Evolutionary conservation across 1,140 invertebrate species (phyloP).

Genomic region (Eulimnadia texana): DNA sequence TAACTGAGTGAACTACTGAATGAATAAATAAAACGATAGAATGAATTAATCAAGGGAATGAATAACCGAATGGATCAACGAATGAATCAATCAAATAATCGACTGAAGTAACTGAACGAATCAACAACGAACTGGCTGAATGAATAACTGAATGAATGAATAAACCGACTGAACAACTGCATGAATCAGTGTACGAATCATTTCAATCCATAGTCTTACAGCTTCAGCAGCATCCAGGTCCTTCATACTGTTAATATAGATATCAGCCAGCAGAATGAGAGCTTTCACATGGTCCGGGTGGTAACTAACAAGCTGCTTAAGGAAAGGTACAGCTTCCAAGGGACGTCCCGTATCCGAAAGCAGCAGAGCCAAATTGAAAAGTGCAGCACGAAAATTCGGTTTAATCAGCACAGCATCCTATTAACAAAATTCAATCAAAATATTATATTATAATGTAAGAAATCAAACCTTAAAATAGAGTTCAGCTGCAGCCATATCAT

Average conservation of each 20-base stretch:
- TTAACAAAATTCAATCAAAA: slow-evolving; percentile 40
- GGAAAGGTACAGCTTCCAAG: slow-evolving; percentile 77
- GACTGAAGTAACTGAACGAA: too few relatives aligned
- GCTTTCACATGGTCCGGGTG: slow-evolving; percentile 92
- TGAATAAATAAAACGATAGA: too few relatives aligned
- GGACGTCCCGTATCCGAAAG: slow-evolving; percentile 74
- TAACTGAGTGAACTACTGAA: too few relatives aligned
- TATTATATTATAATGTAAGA: too few relatives aligned
- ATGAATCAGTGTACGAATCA: too few relatives aligned
- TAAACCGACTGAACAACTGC: too few relatives aligned
- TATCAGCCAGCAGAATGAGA: slow-evolving; percentile 82
- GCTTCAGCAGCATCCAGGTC: slow-evolving; percentile 82
- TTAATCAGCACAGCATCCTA: slow-evolving; percentile 60
- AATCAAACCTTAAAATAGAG: slow-evolving; percentile 32
- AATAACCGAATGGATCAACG: too few relatives aligned
- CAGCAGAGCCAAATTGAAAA: slow-evolving; percentile 86
- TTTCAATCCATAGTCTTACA: too few relatives aligned
- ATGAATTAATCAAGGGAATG: too few relatives aligned
- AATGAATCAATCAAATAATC: too few relatives aligned
- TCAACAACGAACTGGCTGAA: too few relatives aligned
- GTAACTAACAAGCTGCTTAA: slow-evolving; percentile 77
- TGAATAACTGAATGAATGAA: too few relatives aligned
- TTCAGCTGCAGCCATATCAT: slow-evolving; percentile 68
- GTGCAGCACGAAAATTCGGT: slow-evolving; percentile 61
- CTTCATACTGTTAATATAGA: slow-evolving; percentile 91